Evolutionary conservation across 2,888 invertebrate genomes (phyloP).

Genomic region (Scaptomyza flava): DNA sequence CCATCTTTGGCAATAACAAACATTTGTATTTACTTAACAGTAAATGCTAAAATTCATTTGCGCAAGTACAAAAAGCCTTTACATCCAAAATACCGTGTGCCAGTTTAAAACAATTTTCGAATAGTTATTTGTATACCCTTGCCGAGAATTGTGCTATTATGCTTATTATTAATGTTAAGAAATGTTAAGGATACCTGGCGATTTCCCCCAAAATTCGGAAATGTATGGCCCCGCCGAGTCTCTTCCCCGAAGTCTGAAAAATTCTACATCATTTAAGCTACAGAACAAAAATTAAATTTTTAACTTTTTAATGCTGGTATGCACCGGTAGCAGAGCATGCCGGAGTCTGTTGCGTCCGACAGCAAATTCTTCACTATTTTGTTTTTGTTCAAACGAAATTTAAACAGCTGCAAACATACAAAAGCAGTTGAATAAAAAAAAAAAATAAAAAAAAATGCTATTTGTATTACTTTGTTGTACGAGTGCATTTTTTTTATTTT

Average conservation of each 20-base stretch:
- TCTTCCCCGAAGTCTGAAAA: neutral
- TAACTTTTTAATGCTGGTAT: too few relatives aligned
- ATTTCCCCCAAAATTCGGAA: neutral
- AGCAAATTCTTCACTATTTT: neutral
- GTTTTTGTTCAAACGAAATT: conserved; percentile 52
- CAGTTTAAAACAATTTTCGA: conserved; percentile 40
- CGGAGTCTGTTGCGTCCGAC: neutral
- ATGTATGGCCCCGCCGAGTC: neutral
- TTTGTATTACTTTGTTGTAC: conserved; percentile 18
- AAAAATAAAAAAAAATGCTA: conserved; percentile 52
- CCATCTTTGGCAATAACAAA: conserved; percentile 53
- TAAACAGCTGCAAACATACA: conserved; percentile 68
- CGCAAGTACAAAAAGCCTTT: conserved; percentile 61
- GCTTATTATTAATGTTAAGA: too few relatives aligned
- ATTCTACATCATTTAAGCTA: neutral
- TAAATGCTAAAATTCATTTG: conserved; percentile 60
- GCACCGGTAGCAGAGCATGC: neutral
- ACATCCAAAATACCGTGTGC: conserved; percentile 33
- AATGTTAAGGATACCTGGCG: neutral
- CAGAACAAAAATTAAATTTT: too few relatives aligned
- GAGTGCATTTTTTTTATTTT: neutral
- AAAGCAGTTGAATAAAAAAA: conserved; percentile 40
- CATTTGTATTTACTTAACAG: conserved; percentile 60
- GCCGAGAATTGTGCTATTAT: too few relatives aligned
- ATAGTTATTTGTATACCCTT: conserved; percentile 25